These are phyloP conservation scores for Euzetes globulus DNA, from an alignment of 2,888 invertebrate species.

Conservation along the genomic window DNA sequence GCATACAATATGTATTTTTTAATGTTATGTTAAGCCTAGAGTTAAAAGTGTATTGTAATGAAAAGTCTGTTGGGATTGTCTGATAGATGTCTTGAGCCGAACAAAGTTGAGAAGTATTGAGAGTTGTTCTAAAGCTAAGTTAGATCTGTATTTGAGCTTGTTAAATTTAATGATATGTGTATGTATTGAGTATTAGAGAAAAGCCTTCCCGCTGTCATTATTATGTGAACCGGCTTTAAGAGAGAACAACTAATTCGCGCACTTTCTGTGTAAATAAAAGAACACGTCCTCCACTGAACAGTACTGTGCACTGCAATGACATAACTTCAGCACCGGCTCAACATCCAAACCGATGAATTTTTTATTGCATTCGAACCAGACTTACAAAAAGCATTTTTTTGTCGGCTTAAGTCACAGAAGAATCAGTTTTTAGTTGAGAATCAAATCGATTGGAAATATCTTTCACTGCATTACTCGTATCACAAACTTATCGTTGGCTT, in stretches of 20 bases:
- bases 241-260: constrained; percentile 12
- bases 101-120: neutral
- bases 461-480: neutral
- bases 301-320: neutral
- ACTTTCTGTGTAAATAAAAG: constrained; percentile 21
- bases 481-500: constrained; percentile 3
- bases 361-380: constrained; percentile 5
- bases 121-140: neutral
- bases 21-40: neutral
- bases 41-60: neutral
- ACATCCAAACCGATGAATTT: constrained; percentile 7
- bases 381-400: neutral
- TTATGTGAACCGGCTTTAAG: constrained; percentile 19
- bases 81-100: neutral
- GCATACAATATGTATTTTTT: neutral
- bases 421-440: neutral
- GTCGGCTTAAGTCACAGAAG: neutral
- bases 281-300: neutral
- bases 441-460: constrained; percentile 20
- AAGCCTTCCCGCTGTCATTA: constrained; percentile 25
- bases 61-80: neutral
- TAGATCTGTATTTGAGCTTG: neutral
- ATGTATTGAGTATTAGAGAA: constrained; percentile 17
- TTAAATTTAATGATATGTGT: constrained; percentile 27
- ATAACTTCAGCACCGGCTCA: constrained; percentile 14